Conservation (phyloP, 2,797 vertebrate species). For the Numenius phaeopus region DNA sequence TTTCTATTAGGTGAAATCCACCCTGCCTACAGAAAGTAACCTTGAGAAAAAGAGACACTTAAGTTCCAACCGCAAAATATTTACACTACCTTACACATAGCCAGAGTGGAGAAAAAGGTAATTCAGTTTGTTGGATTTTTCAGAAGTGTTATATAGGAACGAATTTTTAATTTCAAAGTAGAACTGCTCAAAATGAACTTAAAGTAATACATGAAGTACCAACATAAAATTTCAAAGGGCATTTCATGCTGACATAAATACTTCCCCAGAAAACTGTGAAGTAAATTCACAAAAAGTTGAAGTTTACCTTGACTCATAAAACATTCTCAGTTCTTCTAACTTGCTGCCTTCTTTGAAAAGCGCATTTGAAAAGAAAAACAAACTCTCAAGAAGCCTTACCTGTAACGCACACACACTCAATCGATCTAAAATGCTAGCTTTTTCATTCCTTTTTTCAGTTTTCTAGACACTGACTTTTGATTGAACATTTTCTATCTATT, state of each 20-base stretch:
- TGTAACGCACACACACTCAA: neutral
- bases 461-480: neutral
- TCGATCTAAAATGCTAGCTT: neutral
- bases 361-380: neutral
- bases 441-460: neutral
- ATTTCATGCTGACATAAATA: fast-evolving
- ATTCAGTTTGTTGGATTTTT: neutral
- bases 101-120: neutral
- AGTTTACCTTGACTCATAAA: neutral
- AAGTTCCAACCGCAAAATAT: neutral
- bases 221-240: neutral
- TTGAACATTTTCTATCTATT: neutral
- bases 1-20: neutral
- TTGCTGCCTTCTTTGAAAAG: neutral
- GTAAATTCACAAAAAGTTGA: neutral
- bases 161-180: neutral
- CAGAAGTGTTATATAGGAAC: neutral
- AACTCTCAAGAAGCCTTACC: neutral
- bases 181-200: neutral
- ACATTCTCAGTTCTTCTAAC: neutral
- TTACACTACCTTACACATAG: neutral
- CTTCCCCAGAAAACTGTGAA: neutral
- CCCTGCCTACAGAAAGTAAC: neutral
- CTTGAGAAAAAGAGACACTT: neutral
- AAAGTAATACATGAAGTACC: neutral